Evolutionary conservation across 2,797 vertebrate species (phyloP), one percentile per base, ranked within the genome.

Genomic region (Ptychadena robeensis): DNA sequence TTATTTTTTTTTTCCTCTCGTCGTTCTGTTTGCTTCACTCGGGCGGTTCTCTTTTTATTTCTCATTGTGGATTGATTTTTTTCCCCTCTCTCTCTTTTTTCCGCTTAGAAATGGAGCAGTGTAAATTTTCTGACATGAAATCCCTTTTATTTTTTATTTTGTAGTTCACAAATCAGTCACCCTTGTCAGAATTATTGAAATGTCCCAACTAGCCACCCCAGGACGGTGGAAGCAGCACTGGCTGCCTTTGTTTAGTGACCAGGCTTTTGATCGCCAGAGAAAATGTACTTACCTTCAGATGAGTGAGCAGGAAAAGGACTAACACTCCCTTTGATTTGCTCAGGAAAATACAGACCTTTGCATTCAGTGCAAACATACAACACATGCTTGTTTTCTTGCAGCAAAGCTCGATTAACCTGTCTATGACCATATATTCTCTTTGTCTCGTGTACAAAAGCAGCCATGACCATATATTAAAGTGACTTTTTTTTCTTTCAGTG

Each of bases 221-320:
- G 91, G 93, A 94, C 90, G 90, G 91, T 92, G 91, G 91, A 92
- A 92, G 93, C 93, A 93, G 90, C 93, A 93, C 92, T 93, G 93
- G 91, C 92, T 89, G 92, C 91, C 93, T 94, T 95, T 95, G 94
- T 95, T n/a, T 93, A 91, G 91, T 91, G 92, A 94, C 90, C 92
- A 93, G 90, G 92, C 93, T 94, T 94, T 94, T 95, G 93, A 94
- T 94, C 93, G 93, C 92, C 93, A 94, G 91, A 89, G 94, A 94
- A 94, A 94, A 95, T 94, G 92, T 92, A 95, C 93, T 94, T 95
- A 94, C 93, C 93, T 94, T 94, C 93, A 95, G 93, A 94, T 95
- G 94, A 95, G 93, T 95, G 93, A 94, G 90, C 94, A 95, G 93
- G 94, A 94, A 94, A 93, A 93, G 93, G 93, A 93, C 94, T 92